Base-by-base conservation (phyloP, 2,113 vertebrate genomes). In the Perognathus longimembris region DNA sequence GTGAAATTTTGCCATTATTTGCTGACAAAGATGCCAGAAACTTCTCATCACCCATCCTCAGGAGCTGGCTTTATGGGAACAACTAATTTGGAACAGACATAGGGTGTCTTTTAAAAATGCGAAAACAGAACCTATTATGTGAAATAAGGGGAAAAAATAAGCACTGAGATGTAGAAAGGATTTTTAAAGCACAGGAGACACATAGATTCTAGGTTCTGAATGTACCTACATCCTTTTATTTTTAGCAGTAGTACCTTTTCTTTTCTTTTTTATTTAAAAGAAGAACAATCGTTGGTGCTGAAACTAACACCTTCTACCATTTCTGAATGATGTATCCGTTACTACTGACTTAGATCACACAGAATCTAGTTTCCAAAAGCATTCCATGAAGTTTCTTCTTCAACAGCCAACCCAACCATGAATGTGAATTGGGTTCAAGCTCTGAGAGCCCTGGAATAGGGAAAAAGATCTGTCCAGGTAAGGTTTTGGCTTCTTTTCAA, bases 321-420 rank as follows among this genome's bases (percentile, higher is more conserved):
- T 93, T 95, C 75, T 92, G 74, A 96, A 86, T 95, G 90, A 88
- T 85, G 54, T 73, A 95, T 77, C 69, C 45, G 89, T 97, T 96
- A 81, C 73, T 92, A 86, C 70, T 84, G 84, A 92, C 92, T 91
- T 30, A 45, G 86, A 89, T 77, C 59, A 66, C 57, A 92, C 28
- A 94, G 93, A 92, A 96, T 92, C 92, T 82, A 88, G 83, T 96
- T 95, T 93, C 88, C 89, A 80, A 75, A 96, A 91, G 78, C 54
- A 89, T 93, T 95, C 66, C 40, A 42, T 74, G 30, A 96, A 95
- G 90, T 59, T 90, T 3, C 14, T 40, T 40, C 38, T 59, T 12
- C 21, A 34, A 21, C 21, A n/a, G 54, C 18, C 28, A 3, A 40
- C 42, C 38, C 75, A 88, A n/a, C 7, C 17, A 36, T 24, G 34